Percentiles rank a stretch among this genome's conserved stretches.
Evolutionary conservation across 2,113 vertebrate genomes (phyloP).

Genomic region (Ariopsis seemanni): DNA sequence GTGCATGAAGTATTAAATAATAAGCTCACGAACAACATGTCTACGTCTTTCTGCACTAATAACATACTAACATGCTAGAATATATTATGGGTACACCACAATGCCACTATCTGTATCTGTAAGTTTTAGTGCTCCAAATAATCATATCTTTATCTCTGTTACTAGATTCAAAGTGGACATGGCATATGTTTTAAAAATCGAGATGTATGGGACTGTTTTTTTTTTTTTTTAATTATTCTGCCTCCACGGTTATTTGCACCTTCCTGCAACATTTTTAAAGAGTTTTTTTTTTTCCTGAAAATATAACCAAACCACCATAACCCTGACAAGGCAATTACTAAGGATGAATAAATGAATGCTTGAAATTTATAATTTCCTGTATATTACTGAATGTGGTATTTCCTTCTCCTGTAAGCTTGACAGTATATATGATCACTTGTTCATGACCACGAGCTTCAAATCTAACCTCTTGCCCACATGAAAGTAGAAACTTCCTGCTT

Average conservation of each 20-base stretch:
- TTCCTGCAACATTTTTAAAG: background rate
- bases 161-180: background rate
- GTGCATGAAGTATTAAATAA: slow-evolving; percentile 11
- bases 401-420: no score
- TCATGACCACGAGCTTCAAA: no score
- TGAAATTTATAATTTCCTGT: no score
- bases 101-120: background rate
- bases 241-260: background rate
- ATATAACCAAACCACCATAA: no score
- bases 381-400: no score
- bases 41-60: background rate
- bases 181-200: background rate
- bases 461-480: no score
- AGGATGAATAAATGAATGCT: no score
- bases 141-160: background rate
- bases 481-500: no score
- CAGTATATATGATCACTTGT: no score
- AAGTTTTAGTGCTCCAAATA: background rate
- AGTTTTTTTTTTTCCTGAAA: no score
- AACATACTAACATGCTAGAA: background rate
- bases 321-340: no score
- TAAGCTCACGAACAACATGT: background rate
- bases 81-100: background rate
- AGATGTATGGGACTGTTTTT: background rate
- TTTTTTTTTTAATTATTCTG: background rate